Evolutionary conservation across 1,140 invertebrate genomes (phyloP), one percentile per base, ranked within the genome.

Genomic region (Ganaspis sp.): DNA sequence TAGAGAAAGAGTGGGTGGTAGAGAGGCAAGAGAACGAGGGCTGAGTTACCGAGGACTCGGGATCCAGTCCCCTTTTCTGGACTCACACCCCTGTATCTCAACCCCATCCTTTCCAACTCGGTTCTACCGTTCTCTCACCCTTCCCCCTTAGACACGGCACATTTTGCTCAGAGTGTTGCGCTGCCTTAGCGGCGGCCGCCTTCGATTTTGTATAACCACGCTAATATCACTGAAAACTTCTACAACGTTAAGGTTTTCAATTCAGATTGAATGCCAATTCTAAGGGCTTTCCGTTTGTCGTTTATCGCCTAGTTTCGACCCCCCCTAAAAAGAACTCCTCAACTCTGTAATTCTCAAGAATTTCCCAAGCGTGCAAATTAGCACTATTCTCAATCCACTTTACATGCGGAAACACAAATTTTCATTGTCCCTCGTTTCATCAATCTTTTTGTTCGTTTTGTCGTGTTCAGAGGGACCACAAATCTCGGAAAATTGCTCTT

Each of bases 61-160:
- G 85, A 88, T 88, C 85, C 86, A 87, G 89, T 86, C 88, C 88
- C 89, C 88, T 88, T 89, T 89, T 90, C 88, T 89, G 87, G 86
- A 88, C 87, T 89, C 88, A 87, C 86, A 88, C 88, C 85, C 87
- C 83, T 80, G 85, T 81, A 84, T 85, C 81, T 79, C 81, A 73
- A 82, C 72, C 81, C 81, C 78, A 81, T 76, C 79, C 80, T 81
- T 80, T 82, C 82, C 83, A 76, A 74, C 75, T 64, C 72, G 81
- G 76, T 83, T 80, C 81, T 72, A 11, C 73, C 70, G 49, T 70
- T 12, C 73, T 37, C 77, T 58, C 74, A 45, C 40, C 38, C 42
- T 69, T 49, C 73, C 76, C 69, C 17, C 17, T 29, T 38, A 54
- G 21, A 73, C 38, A 71, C 69, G 77, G 75, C 74, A 79, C 86